Conservation (phyloP, 1,140 invertebrate genomes). For the Penaeus chinensis region DNA sequence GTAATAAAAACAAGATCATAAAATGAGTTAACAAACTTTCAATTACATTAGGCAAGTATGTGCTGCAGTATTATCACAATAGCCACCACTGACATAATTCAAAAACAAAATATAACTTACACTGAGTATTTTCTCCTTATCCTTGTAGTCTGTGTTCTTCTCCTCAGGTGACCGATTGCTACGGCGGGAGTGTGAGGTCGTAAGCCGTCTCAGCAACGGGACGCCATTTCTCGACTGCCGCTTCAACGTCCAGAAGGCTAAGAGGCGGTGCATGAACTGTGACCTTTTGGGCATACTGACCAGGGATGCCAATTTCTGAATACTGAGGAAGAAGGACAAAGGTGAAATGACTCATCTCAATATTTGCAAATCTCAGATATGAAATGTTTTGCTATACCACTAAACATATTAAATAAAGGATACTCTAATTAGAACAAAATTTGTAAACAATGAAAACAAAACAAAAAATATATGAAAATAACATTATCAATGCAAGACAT, state of each 20-base stretch:
- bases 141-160: conserved; percentile 30
- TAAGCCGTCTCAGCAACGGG: conserved; percentile 87
- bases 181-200: conserved; percentile 73
- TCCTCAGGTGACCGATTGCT: conserved; percentile 60
- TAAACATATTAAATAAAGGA: too few species aligned
- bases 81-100: neutral
- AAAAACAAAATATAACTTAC: conserved; percentile 36
- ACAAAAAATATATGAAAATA: too few species aligned
- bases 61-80: too few species aligned
- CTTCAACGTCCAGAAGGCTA: conserved; percentile 75
- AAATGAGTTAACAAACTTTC: too few species aligned
- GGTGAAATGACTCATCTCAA: neutral
- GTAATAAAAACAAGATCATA: too few species aligned
- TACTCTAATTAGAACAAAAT: too few species aligned
- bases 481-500: too few species aligned
- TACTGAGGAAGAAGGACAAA: conserved; percentile 45
- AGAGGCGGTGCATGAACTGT: conserved; percentile 84
- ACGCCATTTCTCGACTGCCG: conserved; percentile 96
- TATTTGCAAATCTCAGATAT: too few species aligned
- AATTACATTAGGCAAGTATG: too few species aligned
- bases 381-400: too few species aligned
- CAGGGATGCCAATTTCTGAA: conserved; percentile 62
- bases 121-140: conserved; percentile 50
- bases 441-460: too few species aligned
- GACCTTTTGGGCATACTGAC: conserved; percentile 78